A percentile compares a stretch with the other conserved stretches of the same genome.
phyloP scores from a whole-genome alignment of 2,888 invertebrate species.

The Urechis unicinctus region DNA sequence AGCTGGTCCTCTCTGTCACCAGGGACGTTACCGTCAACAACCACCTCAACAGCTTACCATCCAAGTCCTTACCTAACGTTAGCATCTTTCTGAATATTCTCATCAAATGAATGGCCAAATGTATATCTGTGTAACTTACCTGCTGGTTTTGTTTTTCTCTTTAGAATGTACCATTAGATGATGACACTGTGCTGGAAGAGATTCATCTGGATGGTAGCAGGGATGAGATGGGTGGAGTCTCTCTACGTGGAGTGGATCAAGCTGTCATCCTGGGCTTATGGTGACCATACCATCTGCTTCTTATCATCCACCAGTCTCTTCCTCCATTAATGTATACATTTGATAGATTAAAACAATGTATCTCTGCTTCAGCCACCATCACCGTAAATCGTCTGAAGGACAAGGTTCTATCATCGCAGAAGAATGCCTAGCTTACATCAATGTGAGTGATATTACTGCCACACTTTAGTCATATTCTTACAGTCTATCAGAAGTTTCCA shows the following conservation, averaged over 20 bases:
- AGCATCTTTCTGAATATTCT: too few species aligned
- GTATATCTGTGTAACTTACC: too few species aligned
- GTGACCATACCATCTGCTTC: too few species aligned
- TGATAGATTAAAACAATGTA: too few species aligned
- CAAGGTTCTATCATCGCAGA: constrained; percentile 74
- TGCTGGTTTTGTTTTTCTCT: too few species aligned
- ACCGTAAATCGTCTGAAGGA: constrained; percentile 64
- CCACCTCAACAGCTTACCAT: too few species aligned
- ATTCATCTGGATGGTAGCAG: constrained; percentile 10
- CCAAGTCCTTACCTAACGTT: too few species aligned
- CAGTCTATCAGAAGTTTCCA: neutral
- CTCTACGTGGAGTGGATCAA: constrained; percentile 49
- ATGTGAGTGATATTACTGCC: constrained; percentile 27
- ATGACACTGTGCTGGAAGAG: constrained; percentile 76
- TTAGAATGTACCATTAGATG: constrained; percentile 66
- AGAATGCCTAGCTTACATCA: constrained; percentile 71
- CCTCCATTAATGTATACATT: neutral
- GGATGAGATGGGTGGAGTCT: constrained; percentile 4
- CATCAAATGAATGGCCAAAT: too few species aligned
- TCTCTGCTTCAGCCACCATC: constrained; percentile 59
- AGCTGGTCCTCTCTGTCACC: too few species aligned
- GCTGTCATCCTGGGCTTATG: constrained; percentile 71
- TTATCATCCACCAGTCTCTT: neutral
- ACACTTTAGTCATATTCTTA: constrained; percentile 5
- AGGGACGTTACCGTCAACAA: too few species aligned